phyloP scores from a whole-genome alignment of 2,797 vertebrate genomes.

The Acomys russatus region DNA sequence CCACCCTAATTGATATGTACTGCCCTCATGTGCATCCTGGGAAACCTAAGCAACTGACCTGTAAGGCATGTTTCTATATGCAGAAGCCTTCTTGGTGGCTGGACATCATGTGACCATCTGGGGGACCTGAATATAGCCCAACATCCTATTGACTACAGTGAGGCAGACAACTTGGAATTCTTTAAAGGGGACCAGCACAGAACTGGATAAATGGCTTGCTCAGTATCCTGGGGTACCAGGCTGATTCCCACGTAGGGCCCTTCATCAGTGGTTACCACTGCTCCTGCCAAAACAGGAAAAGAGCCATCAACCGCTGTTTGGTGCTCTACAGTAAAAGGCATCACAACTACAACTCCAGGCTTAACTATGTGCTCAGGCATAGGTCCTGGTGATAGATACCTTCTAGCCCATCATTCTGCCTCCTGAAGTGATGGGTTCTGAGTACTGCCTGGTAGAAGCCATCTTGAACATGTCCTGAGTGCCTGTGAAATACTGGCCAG shows the following conservation, averaged over 20 bases:
- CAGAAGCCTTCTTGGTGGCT: conserved; percentile 90
- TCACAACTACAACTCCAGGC: conserved; percentile 94
- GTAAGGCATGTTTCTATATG: conserved; percentile 94
- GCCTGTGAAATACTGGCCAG: conserved; percentile 87
- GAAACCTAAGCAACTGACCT: conserved; percentile 92
- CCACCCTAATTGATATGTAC: conserved; percentile 94
- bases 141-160: conserved; percentile 93
- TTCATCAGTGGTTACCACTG: conserved; percentile 93
- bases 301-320: conserved; percentile 94
- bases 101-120: conserved; percentile 93
- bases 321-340: conserved; percentile 91
- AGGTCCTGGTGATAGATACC: conserved; percentile 85
- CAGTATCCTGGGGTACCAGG: conserved; percentile 87
- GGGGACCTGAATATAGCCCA: conserved; percentile 95
- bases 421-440: conserved; percentile 94
- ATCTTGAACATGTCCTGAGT: conserved; percentile 88
- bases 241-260: conserved; percentile 74
- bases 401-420: conserved; percentile 91
- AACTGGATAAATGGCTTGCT: conserved; percentile 90
- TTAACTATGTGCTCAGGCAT: conserved; percentile 94
- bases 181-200: conserved; percentile 93
- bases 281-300: conserved; percentile 91
- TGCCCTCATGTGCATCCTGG: conserved; percentile 94
- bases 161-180: conserved; percentile 91
- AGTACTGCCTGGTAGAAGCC: conserved; percentile 94